phyloP scores from a whole-genome alignment of 2,113 vertebrate species.

The Agapornis roseicollis region DNA sequence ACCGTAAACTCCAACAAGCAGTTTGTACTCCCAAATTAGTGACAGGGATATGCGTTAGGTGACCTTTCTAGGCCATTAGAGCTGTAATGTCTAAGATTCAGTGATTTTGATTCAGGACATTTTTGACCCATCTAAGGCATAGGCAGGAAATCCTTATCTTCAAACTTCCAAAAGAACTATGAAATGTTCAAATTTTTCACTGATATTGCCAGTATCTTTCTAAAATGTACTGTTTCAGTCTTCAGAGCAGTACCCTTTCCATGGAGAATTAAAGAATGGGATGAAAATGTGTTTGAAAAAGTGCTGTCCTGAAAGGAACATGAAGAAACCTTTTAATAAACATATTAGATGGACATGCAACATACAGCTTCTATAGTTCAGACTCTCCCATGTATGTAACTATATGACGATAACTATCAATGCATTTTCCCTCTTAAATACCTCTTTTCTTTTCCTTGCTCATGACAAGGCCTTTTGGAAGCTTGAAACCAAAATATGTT shows the following conservation, averaged over 20 bases:
- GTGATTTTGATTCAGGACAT: neutral
- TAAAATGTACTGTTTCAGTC: neutral
- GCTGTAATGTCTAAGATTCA: neutral
- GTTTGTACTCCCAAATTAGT: neutral
- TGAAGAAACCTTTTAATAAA: neutral
- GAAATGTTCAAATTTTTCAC: neutral
- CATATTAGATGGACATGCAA: neutral
- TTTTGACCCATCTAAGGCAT: neutral
- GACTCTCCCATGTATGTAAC: slow-evolving; percentile 12
- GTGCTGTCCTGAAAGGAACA: slow-evolving; percentile 18
- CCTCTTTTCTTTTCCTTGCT: slow-evolving; percentile 53
- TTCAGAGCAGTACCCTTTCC: slow-evolving; percentile 22
- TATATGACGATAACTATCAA: neutral
- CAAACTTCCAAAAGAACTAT: neutral
- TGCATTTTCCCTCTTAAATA: neutral
- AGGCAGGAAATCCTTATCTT: neutral
- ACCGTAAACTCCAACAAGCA: neutral
- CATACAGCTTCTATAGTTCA: neutral
- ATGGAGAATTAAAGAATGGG: neutral
- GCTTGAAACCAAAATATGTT: slow-evolving; percentile 32
- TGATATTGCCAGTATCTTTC: neutral
- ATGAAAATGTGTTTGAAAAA: neutral
- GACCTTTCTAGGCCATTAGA: neutral
- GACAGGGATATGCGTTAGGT: neutral
- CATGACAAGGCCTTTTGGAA: slow-evolving; percentile 39